A percentile compares a stretch with the other conserved stretches of the same genome.
These are phyloP conservation scores for Vireo griseus DNA, from an alignment of 2,797 vertebrate species.

Conservation along the genomic window DNA sequence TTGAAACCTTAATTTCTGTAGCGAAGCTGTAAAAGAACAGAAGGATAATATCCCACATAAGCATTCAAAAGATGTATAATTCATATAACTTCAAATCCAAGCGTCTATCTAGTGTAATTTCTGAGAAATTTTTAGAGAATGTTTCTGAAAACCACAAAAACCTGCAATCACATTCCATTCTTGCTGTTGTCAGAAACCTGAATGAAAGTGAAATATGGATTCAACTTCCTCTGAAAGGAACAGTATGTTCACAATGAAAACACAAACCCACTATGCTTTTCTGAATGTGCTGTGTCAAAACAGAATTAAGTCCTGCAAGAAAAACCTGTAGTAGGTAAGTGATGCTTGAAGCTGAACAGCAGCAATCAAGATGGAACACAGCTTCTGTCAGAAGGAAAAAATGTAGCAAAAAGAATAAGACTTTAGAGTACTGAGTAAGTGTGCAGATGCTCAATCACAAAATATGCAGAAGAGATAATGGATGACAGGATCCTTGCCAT, in stretches of 20 bases:
- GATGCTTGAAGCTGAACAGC: constrained; percentile 19
- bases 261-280: neutral
- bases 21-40: neutral
- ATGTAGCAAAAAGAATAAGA: neutral
- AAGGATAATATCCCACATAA: neutral
- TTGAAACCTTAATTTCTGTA: neutral
- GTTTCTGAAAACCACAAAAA: neutral
- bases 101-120: neutral
- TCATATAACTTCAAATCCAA: neutral
- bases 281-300: constrained; percentile 22
- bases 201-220: neutral
- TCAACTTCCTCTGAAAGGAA: constrained; percentile 1
- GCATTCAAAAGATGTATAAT: neutral
- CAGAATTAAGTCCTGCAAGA: constrained; percentile 40
- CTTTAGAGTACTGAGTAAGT: neutral
- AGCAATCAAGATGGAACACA: constrained; percentile 35
- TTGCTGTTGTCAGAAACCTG: neutral
- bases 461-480: neutral
- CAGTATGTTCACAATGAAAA: constrained; percentile 7
- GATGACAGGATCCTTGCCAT: neutral
- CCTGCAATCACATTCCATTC: neutral
- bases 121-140: neutral
- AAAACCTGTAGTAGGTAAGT: neutral
- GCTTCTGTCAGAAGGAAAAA: constrained; percentile 33
- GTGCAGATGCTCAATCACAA: constrained; percentile 8